These are phyloP conservation scores for Orchesella cincta DNA, from an alignment of 1,140 invertebrate species.

Conservation along the genomic window DNA sequence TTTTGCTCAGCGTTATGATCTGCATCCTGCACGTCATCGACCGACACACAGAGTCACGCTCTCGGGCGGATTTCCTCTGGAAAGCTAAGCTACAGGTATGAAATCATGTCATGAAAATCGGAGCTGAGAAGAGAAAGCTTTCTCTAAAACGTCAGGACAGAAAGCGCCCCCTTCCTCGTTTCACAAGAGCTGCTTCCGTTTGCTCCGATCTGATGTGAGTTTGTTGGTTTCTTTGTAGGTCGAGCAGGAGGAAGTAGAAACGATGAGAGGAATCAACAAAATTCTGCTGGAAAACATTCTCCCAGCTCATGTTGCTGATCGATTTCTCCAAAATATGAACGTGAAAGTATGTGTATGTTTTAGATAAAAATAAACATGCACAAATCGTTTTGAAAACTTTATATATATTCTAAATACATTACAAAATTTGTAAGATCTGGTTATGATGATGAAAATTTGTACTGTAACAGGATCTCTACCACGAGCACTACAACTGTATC, in stretches of 20 bases:
- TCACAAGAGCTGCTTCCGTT: neutral
- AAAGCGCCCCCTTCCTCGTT: neutral
- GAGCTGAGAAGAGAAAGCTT: neutral
- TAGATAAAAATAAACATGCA: neutral
- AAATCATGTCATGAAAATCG: neutral
- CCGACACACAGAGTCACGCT: conserved; percentile 81
- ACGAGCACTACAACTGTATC: conserved; percentile 89
- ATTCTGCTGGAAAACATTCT: conserved; percentile 94
- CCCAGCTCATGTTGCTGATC: conserved; percentile 91
- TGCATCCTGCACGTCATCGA: conserved; percentile 74
- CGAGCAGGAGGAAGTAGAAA: conserved; percentile 92
- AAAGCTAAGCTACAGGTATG: conserved; percentile 71
- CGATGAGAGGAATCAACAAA: conserved; percentile 92
- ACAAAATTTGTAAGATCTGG: neutral
- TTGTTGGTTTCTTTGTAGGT: conserved; percentile 61
- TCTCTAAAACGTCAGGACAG: neutral
- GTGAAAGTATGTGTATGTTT: conserved; percentile 37
- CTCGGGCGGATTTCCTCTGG: conserved; percentile 87
- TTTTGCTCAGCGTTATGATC: conserved; percentile 65
- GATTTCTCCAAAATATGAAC: conserved; percentile 68
- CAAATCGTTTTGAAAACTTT: neutral
- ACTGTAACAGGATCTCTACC: conserved; percentile 78
- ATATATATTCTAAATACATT: neutral
- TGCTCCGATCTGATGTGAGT: neutral
- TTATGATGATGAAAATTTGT: neutral